A percentile compares a stretch with the other conserved stretches of the same genome.
Evolutionary conservation across 2,113 vertebrate species (phyloP).

Genomic region (Sorex fumeus): DNA sequence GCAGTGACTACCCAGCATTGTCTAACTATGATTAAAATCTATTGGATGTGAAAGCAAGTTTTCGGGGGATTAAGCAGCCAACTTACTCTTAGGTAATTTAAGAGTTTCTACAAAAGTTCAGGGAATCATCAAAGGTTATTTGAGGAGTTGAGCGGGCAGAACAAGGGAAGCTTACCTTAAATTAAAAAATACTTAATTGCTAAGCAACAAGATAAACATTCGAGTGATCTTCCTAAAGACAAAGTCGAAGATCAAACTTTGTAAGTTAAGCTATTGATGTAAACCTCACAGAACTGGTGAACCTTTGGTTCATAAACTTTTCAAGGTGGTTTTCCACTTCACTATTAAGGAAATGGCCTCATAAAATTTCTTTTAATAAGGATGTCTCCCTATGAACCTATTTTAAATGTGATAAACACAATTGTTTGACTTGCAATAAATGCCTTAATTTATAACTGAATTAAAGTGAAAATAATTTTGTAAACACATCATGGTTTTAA

Average conservation of each 20-base stretch:
- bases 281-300: background rate
- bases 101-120: slow-evolving; percentile 65
- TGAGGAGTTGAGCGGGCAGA: slow-evolving; percentile 28
- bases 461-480: slow-evolving; percentile 63
- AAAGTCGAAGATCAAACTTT: slow-evolving; percentile 34
- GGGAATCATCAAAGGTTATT: slow-evolving; percentile 74
- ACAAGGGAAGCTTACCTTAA: slow-evolving; percentile 68
- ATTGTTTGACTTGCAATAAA: background rate
- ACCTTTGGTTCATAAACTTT: background rate
- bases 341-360: background rate
- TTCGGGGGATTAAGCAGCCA: slow-evolving; percentile 62
- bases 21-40: background rate
- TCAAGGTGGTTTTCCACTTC: background rate
- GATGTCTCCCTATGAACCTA: background rate
- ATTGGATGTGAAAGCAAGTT: slow-evolving; percentile 59
- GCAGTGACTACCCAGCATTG: background rate
- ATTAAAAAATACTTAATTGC: slow-evolving; percentile 83
- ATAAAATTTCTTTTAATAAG: slow-evolving; percentile 52
- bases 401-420: slow-evolving; percentile 40
- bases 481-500: slow-evolving; percentile 52
- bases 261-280: background rate
- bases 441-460: slow-evolving; percentile 47
- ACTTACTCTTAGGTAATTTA: slow-evolving; percentile 31
- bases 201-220: slow-evolving; percentile 80
- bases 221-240: slow-evolving; percentile 54